These are phyloP conservation scores for Paradisaea rubra DNA, from an alignment of 2,113 vertebrate genomes.

Conservation along the genomic window DNA sequence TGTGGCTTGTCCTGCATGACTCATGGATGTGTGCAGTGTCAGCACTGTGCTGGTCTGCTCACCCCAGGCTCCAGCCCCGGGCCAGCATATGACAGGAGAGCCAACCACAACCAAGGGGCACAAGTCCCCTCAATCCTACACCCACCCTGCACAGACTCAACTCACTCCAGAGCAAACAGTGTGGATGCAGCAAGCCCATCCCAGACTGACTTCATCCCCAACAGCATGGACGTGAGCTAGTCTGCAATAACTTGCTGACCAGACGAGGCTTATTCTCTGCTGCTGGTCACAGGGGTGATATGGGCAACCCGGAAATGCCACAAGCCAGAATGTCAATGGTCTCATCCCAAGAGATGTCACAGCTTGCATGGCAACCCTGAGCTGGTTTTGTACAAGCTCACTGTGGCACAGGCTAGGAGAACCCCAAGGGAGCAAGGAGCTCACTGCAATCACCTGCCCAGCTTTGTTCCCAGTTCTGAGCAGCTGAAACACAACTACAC, in stretches of 20 bases:
- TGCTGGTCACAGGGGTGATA: neutral
- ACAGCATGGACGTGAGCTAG: rapidly evolving
- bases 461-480: neutral
- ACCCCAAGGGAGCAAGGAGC: neutral
- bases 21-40: neutral
- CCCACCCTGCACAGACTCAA: neutral
- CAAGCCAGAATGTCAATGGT: neutral
- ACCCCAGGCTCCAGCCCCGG: neutral
- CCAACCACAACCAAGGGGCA: rapidly evolving
- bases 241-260: neutral
- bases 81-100: neutral
- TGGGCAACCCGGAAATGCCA: neutral
- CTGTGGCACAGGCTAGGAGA: neutral
- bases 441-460: neutral
- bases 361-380: neutral
- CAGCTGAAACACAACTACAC: neutral
- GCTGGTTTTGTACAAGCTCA: neutral
- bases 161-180: neutral
- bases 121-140: neutral
- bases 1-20: neutral
- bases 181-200: rapidly evolving
- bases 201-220: neutral
- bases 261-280: rapidly evolving
- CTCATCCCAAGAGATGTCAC: rapidly evolving
- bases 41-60: neutral